Conservation (phyloP, 2,113 vertebrate genomes). For the Malurus cyaneus region DNA sequence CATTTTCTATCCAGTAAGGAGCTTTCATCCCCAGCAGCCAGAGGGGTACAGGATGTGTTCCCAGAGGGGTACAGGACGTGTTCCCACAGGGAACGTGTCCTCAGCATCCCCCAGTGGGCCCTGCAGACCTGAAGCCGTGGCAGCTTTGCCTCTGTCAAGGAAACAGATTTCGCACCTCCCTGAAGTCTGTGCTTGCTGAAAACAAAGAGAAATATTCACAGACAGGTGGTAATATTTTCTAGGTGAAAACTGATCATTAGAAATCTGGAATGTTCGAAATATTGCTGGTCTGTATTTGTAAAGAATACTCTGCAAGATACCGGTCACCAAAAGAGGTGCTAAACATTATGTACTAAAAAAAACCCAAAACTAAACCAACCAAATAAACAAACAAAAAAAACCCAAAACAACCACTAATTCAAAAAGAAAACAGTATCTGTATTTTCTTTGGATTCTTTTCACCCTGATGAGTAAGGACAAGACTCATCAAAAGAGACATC, state of each 20-base stretch:
- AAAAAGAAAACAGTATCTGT: background rate
- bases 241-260: background rate
- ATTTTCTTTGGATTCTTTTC: background rate
- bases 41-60: background rate
- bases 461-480: background rate
- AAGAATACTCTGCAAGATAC: background rate
- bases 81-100: accelerated
- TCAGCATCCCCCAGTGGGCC: too few species aligned
- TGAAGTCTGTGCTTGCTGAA: background rate
- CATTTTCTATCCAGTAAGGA: background rate
- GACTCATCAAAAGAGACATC: background rate
- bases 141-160: accelerated
- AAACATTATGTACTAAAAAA: background rate
- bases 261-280: background rate
- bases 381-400: background rate
- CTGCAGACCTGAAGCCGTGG: background rate
- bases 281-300: background rate
- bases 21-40: background rate
- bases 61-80: background rate
- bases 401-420: background rate
- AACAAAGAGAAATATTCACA: background rate
- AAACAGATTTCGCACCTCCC: background rate
- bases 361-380: background rate
- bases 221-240: background rate
- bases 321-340: background rate